Evolutionary conservation across 2,888 invertebrate species (phyloP), one percentile per base, ranked within the genome.

Genomic region (Microctonus hyperodae): DNA sequence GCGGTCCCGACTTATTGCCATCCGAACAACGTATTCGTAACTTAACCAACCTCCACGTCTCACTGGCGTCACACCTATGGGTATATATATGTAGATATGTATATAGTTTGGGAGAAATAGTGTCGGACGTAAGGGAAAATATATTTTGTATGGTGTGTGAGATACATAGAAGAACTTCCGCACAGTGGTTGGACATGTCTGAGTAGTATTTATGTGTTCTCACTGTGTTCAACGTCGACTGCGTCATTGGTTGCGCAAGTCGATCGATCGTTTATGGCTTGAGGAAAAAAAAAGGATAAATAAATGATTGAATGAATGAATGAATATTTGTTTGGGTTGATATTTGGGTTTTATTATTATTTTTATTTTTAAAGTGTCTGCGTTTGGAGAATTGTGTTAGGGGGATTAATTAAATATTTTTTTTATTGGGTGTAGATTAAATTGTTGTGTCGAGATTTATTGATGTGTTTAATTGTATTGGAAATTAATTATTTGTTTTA

Each of bases 1-100:
- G 62, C 20, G 62, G 59, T 40, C 37, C n/a, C 51, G 25, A 33
- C 62, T 62, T 62, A 62, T 62, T 62, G 53, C 53, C 35, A 62
- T 51, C 33, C 50, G 33, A 33, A 60, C 60, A 44, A 40, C 44
- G 28, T 48, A 59, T 59, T 59, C 20, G 16, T 16, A 55, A 37
- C 40, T 23, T 23, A 37, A 22, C 44, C 16, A 44, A 44, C 44
- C 44, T n/a, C 13, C n/a, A 25, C 58, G 58, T 40, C 58, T 20
- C 33, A 31, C 13, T 60, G 60, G 50, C 60, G 60, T 50, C 60
- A 60, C 60, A 60, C 48, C 60, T 60, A 50, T 60, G 28, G 35
- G 13, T 23, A 33, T 33, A 57, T 57, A 35, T 35, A n/a, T n/a
- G n/a, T 55, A 55, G 20, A 10, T 35, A 35, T 20, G 5, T 55